Evolutionary conservation across 1,140 invertebrate species (phyloP).

Genomic region (Holotrichia oblita): DNA sequence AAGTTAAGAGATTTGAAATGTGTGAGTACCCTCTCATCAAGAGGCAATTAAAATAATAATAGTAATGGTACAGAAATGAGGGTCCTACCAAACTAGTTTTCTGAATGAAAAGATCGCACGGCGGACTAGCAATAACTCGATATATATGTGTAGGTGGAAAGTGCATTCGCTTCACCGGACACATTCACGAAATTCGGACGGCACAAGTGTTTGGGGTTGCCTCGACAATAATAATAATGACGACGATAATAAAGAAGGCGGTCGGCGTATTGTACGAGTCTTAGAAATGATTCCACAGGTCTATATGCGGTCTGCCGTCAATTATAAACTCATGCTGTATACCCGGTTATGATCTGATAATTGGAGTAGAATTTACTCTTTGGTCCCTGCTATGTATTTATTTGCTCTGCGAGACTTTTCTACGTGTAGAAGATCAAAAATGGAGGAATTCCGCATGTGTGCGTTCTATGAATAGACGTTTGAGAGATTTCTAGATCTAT

Average conservation of each 20-base stretch:
- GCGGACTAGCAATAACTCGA: neutral
- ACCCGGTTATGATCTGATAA: constrained; percentile 34
- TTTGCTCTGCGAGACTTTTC: neutral
- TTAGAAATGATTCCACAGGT: constrained; percentile 16
- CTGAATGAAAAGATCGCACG: constrained; percentile 24
- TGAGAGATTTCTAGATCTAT: neutral
- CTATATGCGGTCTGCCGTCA: constrained; percentile 19
- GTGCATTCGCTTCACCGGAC: constrained; percentile 33
- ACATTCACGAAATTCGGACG: constrained; percentile 28
- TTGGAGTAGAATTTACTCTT: constrained; percentile 36
- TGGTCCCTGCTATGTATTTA: constrained; percentile 4
- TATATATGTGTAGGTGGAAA: constrained; percentile 12
- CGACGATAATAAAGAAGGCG: constrained; percentile 25
- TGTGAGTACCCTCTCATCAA: neutral
- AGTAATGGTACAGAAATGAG: neutral
- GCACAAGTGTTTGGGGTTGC: constrained; percentile 29
- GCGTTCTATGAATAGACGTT: neutral
- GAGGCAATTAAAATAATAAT: constrained; percentile 36
- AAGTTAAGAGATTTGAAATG: constrained; percentile 28
- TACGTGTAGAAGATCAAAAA: constrained; percentile 1
- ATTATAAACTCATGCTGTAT: constrained; percentile 26
- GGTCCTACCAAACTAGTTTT: constrained; percentile 28
- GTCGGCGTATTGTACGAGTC: neutral
- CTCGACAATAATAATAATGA: constrained; percentile 27
- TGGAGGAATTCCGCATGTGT: constrained; percentile 23